Conservation (phyloP, 2,797 vertebrate genomes). For the Chanos chanos region DNA sequence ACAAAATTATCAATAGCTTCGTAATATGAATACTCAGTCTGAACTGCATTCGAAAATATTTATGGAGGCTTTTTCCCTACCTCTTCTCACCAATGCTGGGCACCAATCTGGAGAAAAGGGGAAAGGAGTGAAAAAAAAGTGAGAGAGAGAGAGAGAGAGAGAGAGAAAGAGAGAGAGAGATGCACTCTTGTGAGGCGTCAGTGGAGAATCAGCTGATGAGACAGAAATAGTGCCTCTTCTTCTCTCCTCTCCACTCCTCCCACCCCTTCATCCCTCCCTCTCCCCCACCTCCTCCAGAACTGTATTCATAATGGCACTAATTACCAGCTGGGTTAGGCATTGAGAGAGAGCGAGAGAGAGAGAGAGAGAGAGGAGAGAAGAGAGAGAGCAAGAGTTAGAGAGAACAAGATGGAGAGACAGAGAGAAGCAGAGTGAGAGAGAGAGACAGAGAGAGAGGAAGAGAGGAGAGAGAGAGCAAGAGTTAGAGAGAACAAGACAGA, state of each 20-base stretch:
- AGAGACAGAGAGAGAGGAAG: neutral
- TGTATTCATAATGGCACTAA: conserved; percentile 69
- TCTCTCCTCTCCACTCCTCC: conserved; percentile 6
- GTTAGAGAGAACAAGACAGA: no score
- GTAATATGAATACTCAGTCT: no score
- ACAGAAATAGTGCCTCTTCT: conserved; percentile 55
- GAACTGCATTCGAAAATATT: no score
- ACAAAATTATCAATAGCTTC: no score
- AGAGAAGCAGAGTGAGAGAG: conserved; percentile 30
- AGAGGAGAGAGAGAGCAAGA: neutral
- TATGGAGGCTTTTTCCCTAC: no score
- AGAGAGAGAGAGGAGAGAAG: conserved; percentile 13
- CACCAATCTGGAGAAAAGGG: neutral
- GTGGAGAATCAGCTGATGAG: conserved; percentile 58
- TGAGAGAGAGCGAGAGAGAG: no score
- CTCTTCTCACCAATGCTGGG: no score
- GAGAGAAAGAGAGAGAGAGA: conserved; percentile 1
- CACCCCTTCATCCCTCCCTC: conserved; percentile 29
- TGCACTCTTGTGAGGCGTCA: conserved; percentile 39
- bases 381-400: conserved; percentile 5
- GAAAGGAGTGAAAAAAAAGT: neutral
- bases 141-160: no score
- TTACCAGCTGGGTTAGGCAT: conserved; percentile 51
- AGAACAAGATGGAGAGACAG: neutral
- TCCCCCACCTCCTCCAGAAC: conserved; percentile 40